These are phyloP conservation scores for Hermaeophaga mercurialis DNA, from an alignment of 2,888 invertebrate genomes.

Conservation along the genomic window DNA sequence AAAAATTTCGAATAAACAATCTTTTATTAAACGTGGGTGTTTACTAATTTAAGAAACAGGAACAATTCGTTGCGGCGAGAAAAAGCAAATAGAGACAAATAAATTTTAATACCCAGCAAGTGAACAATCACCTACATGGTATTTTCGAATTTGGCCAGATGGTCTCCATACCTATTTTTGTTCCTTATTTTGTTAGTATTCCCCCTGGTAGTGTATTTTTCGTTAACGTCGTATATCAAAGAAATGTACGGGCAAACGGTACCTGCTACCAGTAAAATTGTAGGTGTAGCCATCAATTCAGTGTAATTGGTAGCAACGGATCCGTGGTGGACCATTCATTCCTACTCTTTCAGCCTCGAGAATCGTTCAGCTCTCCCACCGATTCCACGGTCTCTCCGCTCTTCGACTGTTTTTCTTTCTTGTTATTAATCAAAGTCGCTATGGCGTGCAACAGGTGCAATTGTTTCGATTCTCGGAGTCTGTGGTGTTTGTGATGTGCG, in stretches of 20 bases:
- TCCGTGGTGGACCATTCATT: constrained; percentile 18
- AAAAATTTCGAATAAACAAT: too few species aligned
- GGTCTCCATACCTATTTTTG: too few species aligned
- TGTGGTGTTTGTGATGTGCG: constrained; percentile 6
- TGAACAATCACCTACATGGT: too few species aligned
- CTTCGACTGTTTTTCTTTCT: constrained; percentile 21
- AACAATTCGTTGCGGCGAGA: too few species aligned
- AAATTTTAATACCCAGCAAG: too few species aligned
- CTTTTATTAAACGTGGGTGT: too few species aligned
- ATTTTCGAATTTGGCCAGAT: too few species aligned
- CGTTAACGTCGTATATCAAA: too few species aligned
- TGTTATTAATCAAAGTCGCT: constrained; percentile 21
- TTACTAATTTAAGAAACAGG: too few species aligned
- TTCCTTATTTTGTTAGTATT: too few species aligned
- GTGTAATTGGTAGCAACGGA: constrained; percentile 6
- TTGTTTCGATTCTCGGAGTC: constrained; percentile 16
- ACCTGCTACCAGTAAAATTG: constrained; percentile 5
- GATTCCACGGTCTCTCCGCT: constrained; percentile 12
- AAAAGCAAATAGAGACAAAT: too few species aligned
- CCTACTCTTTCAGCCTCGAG: constrained; percentile 16
- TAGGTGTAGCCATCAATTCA: constrained; percentile 13
- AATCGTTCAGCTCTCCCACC: constrained; percentile 4
- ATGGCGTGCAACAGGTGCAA: constrained; percentile 22
- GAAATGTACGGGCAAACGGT: background rate
- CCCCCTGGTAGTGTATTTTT: too few species aligned